A percentile compares a stretch with the other conserved stretches of the same genome.
Conservation (phyloP, 2,888 invertebrate genomes). For the Hoplodrina ambigua region DNA sequence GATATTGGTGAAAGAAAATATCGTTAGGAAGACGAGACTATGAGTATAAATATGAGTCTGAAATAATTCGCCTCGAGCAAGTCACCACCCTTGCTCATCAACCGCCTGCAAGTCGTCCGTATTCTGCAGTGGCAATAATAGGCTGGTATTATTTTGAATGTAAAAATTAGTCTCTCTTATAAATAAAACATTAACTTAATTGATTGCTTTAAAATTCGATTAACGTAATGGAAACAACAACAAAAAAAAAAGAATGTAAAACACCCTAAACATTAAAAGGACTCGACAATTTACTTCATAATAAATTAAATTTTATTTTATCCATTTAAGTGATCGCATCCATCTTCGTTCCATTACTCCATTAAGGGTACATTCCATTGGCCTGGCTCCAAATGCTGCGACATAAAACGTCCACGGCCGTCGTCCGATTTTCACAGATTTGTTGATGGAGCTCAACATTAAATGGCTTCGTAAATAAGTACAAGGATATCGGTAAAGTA, state of each 20-base stretch:
- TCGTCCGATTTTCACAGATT: conserved; percentile 57
- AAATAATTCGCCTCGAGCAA: too few species aligned
- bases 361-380: conserved; percentile 75
- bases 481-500: neutral
- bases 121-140: neutral
- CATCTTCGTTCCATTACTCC: conserved; percentile 65
- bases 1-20: too few species aligned
- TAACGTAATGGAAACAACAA: conserved; percentile 26
- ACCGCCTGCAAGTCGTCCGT: too few species aligned
- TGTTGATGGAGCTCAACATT: conserved; percentile 30
- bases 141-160: neutral
- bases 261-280: conserved; percentile 31
- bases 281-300: conserved; percentile 57
- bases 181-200: conserved; percentile 25
- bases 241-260: conserved; percentile 22
- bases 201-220: conserved; percentile 17
- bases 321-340: conserved; percentile 62
- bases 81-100: too few species aligned
- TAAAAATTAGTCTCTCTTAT: neutral
- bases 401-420: conserved; percentile 48
- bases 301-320: conserved; percentile 60
- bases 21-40: too few species aligned
- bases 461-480: neutral
- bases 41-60: too few species aligned
- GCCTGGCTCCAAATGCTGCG: conserved; percentile 73